Conservation (phyloP, 2,797 vertebrate species). For the Nothura maculosa region DNA sequence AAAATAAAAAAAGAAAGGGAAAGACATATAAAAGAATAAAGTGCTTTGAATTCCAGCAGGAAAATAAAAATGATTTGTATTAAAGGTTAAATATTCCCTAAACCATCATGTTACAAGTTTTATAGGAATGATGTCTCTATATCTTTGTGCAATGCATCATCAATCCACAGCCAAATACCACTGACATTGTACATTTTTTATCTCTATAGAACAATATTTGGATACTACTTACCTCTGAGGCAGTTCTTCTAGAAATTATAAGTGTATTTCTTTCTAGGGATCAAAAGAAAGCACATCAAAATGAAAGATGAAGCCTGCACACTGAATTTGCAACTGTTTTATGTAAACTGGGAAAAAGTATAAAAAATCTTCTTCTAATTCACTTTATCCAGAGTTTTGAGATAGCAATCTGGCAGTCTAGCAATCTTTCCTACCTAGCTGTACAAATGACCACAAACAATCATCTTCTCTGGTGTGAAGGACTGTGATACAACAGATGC, state of each 20-base stretch:
- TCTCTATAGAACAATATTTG: conserved; percentile 77
- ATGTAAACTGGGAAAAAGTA: not conserved
- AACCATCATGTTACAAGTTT: conserved; percentile 70
- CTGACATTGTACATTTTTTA: conserved; percentile 72
- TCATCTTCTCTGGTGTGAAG: conserved; percentile 19
- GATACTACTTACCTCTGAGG: conserved; percentile 68
- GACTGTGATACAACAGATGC: not conserved
- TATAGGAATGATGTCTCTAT: conserved; percentile 66
- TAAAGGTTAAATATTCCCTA: conserved; percentile 82
- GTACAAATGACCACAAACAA: conserved; percentile 36
- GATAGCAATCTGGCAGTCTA: not conserved
- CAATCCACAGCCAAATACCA: conserved; percentile 68
- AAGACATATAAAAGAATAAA: conserved; percentile 47
- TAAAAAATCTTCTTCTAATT: conserved; percentile 38
- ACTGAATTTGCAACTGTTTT: conserved; percentile 61
- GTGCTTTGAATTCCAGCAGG: conserved; percentile 62
- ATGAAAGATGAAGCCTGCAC: conserved; percentile 62
- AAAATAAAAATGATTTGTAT: conserved; percentile 79
- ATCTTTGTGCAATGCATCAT: conserved; percentile 69
- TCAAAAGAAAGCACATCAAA: conserved; percentile 67
- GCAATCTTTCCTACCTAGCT: not conserved
- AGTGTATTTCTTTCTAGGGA: conserved; percentile 66
- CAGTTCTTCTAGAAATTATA: conserved; percentile 73
- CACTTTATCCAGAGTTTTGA: not conserved
- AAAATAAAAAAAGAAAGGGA: not conserved